Evolutionary conservation across 1,140 invertebrate species (phyloP).

Genomic region (Lordiphosa stackelbergi): DNA sequence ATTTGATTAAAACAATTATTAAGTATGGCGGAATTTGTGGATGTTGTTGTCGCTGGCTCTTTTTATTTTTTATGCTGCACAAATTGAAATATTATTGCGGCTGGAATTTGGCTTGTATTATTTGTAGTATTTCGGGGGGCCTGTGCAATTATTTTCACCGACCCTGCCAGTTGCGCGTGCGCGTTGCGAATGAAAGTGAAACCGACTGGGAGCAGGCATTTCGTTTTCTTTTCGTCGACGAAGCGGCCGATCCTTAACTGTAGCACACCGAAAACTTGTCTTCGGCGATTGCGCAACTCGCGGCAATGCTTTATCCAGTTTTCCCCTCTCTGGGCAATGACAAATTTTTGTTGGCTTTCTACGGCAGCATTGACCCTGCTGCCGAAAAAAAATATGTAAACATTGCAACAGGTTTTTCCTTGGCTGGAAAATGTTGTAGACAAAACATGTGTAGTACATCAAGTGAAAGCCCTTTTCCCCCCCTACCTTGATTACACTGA

Average conservation of each 20-base stretch:
- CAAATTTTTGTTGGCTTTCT: constrained; percentile 43
- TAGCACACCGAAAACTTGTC: constrained; percentile 64
- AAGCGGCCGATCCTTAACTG: constrained; percentile 59
- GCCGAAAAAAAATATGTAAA: constrained; percentile 46
- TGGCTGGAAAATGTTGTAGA: constrained; percentile 27
- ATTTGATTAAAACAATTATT: constrained; percentile 29
- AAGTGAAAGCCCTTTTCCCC: constrained; percentile 53
- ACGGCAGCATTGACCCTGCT: constrained; percentile 71
- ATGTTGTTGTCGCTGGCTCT: not conserved
- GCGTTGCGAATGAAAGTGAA: constrained; percentile 76
- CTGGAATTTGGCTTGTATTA: not conserved
- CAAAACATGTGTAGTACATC: constrained; percentile 4
- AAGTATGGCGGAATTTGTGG: constrained; percentile 1
- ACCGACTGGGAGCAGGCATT: constrained; percentile 61
- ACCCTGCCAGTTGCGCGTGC: constrained; percentile 66
- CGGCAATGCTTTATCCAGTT: not conserved
- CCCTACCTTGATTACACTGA: not conserved
- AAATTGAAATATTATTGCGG: not conserved
- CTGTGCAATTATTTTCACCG: constrained; percentile 22
- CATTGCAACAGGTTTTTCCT: constrained; percentile 57
- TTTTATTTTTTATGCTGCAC: constrained; percentile 1
- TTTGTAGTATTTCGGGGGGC: not conserved
- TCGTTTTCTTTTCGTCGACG: constrained; percentile 66
- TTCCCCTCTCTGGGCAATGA: too few species aligned
- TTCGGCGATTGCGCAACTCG: constrained; percentile 63